phyloP scores from a whole-genome alignment of 2,888 invertebrate genomes.

The Tupiocoris notatus region DNA sequence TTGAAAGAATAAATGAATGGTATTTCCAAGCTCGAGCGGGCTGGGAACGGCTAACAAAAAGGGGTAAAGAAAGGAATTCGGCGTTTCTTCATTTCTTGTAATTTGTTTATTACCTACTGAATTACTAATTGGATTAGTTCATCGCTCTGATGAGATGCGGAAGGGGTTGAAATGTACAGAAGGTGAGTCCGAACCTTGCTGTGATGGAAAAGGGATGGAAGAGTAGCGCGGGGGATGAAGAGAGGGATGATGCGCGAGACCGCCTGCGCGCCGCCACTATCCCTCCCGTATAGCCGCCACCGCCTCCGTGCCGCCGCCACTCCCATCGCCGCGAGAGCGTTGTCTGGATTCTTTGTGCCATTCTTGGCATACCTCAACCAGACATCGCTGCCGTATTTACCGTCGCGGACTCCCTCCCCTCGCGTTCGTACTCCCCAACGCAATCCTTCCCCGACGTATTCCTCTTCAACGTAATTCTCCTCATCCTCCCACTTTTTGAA shows the following conservation, averaged over 20 bases:
- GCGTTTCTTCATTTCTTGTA: no score
- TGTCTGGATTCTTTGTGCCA: constrained; percentile 97
- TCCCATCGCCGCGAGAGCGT: constrained; percentile 59
- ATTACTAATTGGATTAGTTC: no score
- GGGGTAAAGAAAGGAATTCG: no score
- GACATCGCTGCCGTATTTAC: constrained; percentile 59
- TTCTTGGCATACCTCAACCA: constrained; percentile 88
- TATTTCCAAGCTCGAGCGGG: no score
- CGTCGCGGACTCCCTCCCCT: constrained; percentile 57
- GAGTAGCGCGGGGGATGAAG: no score
- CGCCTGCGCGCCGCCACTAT: constrained; percentile 21
- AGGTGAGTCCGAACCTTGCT: no score
- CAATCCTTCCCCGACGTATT: background rate
- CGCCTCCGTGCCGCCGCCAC: background rate
- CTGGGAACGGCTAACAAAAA: no score
- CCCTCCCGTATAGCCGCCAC: constrained; percentile 58
- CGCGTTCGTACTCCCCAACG: constrained; percentile 7
- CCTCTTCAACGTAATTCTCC: background rate
- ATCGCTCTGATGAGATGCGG: no score
- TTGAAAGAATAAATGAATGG: no score
- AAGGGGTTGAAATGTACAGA: no score
- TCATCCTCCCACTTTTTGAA: background rate
- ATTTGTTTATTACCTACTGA: no score
- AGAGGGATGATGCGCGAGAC: constrained; percentile 19
- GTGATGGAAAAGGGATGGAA: no score